Evolutionary conservation across 2,888 invertebrate genomes (phyloP).

Genomic region (Cancer borealis): DNA sequence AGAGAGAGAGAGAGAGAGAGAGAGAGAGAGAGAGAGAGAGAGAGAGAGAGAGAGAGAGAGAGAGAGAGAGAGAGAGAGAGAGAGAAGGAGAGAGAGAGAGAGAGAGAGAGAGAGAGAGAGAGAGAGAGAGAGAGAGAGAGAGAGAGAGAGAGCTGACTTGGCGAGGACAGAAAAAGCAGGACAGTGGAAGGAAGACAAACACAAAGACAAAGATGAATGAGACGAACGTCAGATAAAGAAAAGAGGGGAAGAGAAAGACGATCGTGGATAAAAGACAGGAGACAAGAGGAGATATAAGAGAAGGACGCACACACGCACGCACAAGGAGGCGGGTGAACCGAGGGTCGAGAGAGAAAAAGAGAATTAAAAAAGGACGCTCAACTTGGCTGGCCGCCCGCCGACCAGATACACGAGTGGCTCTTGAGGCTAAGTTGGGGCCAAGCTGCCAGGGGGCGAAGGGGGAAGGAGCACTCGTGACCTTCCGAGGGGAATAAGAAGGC

Average conservation of each 20-base stretch:
- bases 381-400: not conserved
- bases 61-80: slow-evolving; percentile 3
- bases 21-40: slow-evolving; percentile 32
- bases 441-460: too few species aligned
- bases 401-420: slow-evolving; percentile 18
- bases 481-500: not conserved
- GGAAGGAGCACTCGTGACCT: not conserved
- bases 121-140: slow-evolving; percentile 14
- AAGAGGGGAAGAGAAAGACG: slow-evolving; percentile 4
- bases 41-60: slow-evolving; percentile 22
- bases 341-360: not conserved
- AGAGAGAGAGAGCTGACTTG: not conserved
- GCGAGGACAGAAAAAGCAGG: not conserved
- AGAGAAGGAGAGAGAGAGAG: slow-evolving; percentile 21
- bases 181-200: slow-evolving; percentile 8
- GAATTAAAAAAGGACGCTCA: not conserved
- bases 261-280: not conserved
- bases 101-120: slow-evolving; percentile 32
- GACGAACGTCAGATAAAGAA: not conserved
- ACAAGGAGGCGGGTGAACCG: slow-evolving; percentile 13
- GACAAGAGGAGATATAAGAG: not conserved
- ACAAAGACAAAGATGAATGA: slow-evolving; percentile 13
- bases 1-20: slow-evolving; percentile 23
- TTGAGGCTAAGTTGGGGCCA: not conserved
- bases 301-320: not conserved